Evolutionary conservation across 1,140 invertebrate genomes (phyloP), one percentile per base, ranked within the genome.

Genomic region (Aphelenchoides fujianensis): DNA sequence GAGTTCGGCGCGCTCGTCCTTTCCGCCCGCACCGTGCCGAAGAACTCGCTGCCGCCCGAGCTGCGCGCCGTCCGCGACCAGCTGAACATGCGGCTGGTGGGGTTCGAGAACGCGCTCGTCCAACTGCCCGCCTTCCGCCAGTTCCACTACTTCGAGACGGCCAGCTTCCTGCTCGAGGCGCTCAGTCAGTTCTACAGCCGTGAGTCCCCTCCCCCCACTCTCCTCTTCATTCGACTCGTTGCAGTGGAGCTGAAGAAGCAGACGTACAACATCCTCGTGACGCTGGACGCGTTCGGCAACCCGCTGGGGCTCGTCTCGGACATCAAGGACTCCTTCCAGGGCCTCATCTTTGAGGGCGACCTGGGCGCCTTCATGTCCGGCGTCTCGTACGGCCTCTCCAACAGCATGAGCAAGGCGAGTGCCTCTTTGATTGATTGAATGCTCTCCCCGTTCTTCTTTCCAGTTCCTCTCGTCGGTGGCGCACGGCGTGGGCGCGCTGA

Each of bases 31-130:
- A 84, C 83, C 19, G 77, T 80, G 0, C 48, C 93, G 7, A 89
- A 91, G 0, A 90, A 89, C 69, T 92, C 92, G 83, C 82, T 97
- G 61, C 88, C 90, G 0, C 82, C 88, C 0, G 89, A 91, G 78
- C 87, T 97, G 57, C 88, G 89, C 71, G 86, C 87, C 63, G 90
- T 97, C 3, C 97, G 97, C 86, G 89, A 90, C 71, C 90, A 91
- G 73, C 86, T 95, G 36, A 92, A 92, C 0, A 88, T 96, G 2
- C 93, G 91, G 30, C 85, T 98, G 3, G 92, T 97, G 36, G 91
- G 91, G 77, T 98, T 98, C 86, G 95, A 98, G 87, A 94, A 98
- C 86, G 95, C 95, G 1, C 88, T 90, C 12, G 92, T 98, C 28
- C 91, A 95, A 77, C 86, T 98, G 37, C 62, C 72, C 28, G 76